phyloP scores from a whole-genome alignment of 2,113 vertebrate species.

The Anoura caudifer region DNA sequence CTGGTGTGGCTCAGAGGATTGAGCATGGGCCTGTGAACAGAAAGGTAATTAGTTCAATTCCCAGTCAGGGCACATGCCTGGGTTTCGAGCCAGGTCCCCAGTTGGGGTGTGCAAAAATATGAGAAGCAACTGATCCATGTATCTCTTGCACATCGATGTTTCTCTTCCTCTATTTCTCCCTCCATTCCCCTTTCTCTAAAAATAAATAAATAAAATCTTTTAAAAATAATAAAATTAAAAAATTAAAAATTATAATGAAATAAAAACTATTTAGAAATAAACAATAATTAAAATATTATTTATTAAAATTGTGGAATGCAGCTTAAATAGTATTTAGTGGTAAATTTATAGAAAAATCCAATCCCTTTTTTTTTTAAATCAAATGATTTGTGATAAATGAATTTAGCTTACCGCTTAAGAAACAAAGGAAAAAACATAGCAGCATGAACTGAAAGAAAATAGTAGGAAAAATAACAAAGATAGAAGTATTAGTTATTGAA shows the following conservation, averaged over 20 bases:
- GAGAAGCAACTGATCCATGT: too few species aligned
- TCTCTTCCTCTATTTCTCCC: too few species aligned
- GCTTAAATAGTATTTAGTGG: neutral
- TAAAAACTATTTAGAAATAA: neutral
- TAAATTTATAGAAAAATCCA: neutral
- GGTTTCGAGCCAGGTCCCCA: too few species aligned
- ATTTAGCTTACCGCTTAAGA: neutral
- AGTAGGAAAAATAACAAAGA: neutral
- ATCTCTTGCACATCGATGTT: too few species aligned
- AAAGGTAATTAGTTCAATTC: too few species aligned
- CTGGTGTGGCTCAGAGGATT: too few species aligned
- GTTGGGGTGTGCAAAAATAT: too few species aligned
- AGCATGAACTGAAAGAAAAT: constrained; percentile 20
- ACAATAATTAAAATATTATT: neutral
- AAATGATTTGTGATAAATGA: neutral
- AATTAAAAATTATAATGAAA: neutral
- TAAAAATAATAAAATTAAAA: neutral
- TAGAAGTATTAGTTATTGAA: neutral
- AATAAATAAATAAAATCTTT: too few species aligned
- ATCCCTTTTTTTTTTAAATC: neutral
- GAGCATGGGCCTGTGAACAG: too few species aligned
- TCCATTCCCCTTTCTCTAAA: too few species aligned
- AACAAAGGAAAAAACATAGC: neutral
- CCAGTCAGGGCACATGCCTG: too few species aligned
- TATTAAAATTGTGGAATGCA: constrained; percentile 2